A percentile compares a stretch with the other conserved stretches of the same genome.
Evolutionary conservation across 2,888 invertebrate species (phyloP).

Genomic region (Iphiclides podalirius): DNA sequence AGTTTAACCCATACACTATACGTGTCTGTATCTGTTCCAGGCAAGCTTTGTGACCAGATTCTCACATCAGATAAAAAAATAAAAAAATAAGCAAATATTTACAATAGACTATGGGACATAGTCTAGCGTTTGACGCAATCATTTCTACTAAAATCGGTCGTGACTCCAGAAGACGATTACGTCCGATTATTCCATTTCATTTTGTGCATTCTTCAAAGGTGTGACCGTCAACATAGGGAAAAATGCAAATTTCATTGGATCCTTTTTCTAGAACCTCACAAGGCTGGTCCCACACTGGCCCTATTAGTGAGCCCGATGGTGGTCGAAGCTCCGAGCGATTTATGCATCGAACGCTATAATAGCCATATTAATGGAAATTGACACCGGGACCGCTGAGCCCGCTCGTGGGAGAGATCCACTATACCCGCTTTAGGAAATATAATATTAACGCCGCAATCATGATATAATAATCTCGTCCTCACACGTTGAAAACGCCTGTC

Average conservation of each 20-base stretch:
- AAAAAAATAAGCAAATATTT: too few species aligned
- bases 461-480: constrained; percentile 65
- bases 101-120: too few species aligned
- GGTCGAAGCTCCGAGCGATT: constrained; percentile 62
- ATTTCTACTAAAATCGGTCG: too few species aligned
- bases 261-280: background rate
- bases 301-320: constrained; percentile 29
- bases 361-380: constrained; percentile 72
- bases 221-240: too few species aligned
- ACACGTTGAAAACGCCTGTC: constrained; percentile 56
- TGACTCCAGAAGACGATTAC: too few species aligned
- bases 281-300: background rate
- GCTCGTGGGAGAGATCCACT: constrained; percentile 48
- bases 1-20: too few species aligned
- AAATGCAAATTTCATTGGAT: background rate
- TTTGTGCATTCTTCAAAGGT: too few species aligned
- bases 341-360: constrained; percentile 65
- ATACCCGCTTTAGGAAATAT: constrained; percentile 63
- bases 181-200: too few species aligned
- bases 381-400: constrained; percentile 56
- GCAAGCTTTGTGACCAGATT: too few species aligned
- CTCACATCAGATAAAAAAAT: too few species aligned
- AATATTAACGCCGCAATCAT: constrained; percentile 71
- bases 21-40: too few species aligned
- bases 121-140: too few species aligned